Conservation (phyloP, 2,113 vertebrate genomes). For the Hipposideros armiger region DNA sequence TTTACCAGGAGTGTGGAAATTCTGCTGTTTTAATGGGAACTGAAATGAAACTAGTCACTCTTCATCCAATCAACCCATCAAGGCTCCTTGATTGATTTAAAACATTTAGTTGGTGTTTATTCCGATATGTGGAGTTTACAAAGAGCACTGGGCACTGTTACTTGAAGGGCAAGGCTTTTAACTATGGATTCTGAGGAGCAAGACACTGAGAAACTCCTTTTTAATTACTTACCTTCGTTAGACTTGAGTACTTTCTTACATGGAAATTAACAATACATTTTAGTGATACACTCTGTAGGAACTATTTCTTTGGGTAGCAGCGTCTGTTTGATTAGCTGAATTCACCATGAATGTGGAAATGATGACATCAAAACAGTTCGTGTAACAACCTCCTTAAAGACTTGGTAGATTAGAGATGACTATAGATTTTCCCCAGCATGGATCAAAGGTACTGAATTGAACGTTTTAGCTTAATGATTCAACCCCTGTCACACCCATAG, state of each 20-base stretch:
- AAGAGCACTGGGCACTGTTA: background rate
- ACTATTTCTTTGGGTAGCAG: slow-evolving; percentile 21
- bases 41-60: background rate
- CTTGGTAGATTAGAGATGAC: slow-evolving; percentile 80
- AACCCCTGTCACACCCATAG: slow-evolving; percentile 78
- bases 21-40: background rate
- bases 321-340: slow-evolving; percentile 62
- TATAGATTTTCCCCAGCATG: slow-evolving; percentile 80
- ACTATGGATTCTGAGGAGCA: background rate
- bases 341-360: slow-evolving; percentile 66
- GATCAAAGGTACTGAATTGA: slow-evolving; percentile 81
- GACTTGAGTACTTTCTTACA: slow-evolving; percentile 28
- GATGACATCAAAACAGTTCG: slow-evolving; percentile 78
- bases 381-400: slow-evolving; percentile 80
- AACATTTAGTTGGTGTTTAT: background rate
- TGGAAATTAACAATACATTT: slow-evolving; percentile 51
- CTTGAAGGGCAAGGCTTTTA: background rate
- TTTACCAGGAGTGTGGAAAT: background rate
- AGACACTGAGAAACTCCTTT: background rate
- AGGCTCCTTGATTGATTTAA: background rate
- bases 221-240: slow-evolving; percentile 17
- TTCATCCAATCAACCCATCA: background rate
- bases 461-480: slow-evolving; percentile 83
- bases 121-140: background rate
- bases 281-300: background rate